Evolutionary conservation across 2,888 invertebrate species (phyloP).

Genomic region (Apodemia hepburni): DNA sequence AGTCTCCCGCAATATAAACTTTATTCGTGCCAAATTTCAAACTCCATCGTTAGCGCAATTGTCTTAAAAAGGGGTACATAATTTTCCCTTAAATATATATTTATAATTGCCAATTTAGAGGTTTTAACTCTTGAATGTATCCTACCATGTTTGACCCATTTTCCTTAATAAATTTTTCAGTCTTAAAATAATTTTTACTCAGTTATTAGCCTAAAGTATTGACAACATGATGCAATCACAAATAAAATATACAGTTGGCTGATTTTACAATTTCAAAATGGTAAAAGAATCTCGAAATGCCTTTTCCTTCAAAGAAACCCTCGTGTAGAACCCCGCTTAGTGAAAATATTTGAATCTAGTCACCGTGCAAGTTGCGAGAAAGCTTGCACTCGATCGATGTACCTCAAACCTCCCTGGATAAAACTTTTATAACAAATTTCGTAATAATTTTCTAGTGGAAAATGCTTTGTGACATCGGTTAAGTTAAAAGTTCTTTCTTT

Average conservation of each 20-base stretch:
- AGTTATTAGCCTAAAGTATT: background rate
- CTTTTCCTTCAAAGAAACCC: constrained; percentile 48
- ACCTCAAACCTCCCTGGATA: constrained; percentile 28
- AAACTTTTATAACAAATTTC: constrained; percentile 35
- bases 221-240: constrained; percentile 16
- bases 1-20: too few relatives aligned
- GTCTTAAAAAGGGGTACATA: too few relatives aligned
- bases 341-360: constrained; percentile 64
- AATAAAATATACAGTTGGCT: constrained; percentile 36
- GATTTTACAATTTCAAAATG: constrained; percentile 45
- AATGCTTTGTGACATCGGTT: constrained; percentile 42
- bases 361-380: constrained; percentile 38
- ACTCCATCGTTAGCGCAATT: too few relatives aligned
- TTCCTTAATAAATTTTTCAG: background rate
- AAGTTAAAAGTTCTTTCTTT: constrained; percentile 40
- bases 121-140: too few relatives aligned
- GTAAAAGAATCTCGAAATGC: constrained; percentile 41
- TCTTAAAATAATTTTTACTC: background rate
- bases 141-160: too few relatives aligned
- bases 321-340: constrained; percentile 50
- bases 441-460: constrained; percentile 41
- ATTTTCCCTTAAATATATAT: too few relatives aligned
- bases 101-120: too few relatives aligned
- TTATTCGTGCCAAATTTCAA: too few relatives aligned
- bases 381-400: constrained; percentile 34